phyloP scores from a whole-genome alignment of 2,113 vertebrate genomes.

The Azemiops feae region DNA sequence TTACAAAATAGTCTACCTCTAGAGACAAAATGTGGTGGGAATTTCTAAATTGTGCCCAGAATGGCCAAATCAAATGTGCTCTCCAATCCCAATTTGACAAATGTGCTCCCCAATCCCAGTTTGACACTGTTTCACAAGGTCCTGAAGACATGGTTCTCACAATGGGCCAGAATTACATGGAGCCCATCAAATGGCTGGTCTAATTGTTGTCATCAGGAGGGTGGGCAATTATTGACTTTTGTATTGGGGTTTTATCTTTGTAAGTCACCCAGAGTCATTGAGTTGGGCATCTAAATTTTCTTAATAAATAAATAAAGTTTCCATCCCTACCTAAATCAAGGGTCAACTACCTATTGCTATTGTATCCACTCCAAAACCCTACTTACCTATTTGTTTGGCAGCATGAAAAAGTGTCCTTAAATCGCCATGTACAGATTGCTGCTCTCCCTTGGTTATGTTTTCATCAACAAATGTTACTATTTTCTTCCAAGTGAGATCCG shows the following conservation, averaged over 20 bases:
- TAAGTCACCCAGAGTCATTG: neutral
- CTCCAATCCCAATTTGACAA: neutral
- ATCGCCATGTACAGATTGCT: conserved; percentile 77
- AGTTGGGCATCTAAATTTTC: neutral
- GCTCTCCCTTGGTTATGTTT: conserved; percentile 79
- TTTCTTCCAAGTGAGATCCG: conserved; percentile 90
- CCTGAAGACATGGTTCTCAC: neutral
- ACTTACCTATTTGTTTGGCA: conserved; percentile 91
- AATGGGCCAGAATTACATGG: neutral
- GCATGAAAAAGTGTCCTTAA: conserved; percentile 86
- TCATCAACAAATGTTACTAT: conserved; percentile 85
- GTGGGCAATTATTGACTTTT: neutral
- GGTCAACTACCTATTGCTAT: neutral
- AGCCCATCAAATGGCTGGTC: neutral
- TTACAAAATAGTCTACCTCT: neutral
- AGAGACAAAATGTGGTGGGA: neutral
- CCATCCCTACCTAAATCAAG: neutral
- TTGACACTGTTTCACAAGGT: neutral
- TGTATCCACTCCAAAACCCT: conserved; percentile 19
- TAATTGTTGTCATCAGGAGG: neutral
- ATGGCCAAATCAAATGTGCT: neutral
- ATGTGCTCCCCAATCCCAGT: neutral
- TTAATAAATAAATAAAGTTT: neutral
- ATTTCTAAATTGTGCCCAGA: neutral
- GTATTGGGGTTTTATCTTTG: neutral